Base-by-base conservation (phyloP, 2,888 invertebrate genomes). In the Craniophora ligustri region DNA sequence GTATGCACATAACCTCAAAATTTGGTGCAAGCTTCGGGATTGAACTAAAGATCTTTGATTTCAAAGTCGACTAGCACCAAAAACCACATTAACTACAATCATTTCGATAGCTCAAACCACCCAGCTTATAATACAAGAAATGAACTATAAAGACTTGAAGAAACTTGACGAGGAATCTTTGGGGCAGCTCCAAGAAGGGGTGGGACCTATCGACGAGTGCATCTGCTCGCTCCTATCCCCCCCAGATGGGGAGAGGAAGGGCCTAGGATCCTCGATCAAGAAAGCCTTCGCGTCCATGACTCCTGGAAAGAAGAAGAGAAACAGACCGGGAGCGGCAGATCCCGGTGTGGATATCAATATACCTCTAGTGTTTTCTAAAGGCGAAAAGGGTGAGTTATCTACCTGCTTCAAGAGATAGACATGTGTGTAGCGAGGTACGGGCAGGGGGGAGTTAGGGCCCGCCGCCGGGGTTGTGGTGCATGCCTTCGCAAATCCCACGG, bases 121-220 rank as follows among this genome's bases (percentile, higher is more conserved):
- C 4, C 15, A 7, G 3, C 5, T 5, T 0, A 15, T 15, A 38
- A 13, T 14, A 18, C 3, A n/a, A 5, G 45, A 16, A 46, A 82
- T 82, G 83, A 72, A 80, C 51, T 85, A 83, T 55, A 45, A 61
- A 1, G 50, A 80, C 58, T 42, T 83, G 0, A 85, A 81, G 48
- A 82, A 83, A 58, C 41, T 85, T 0, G 87, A 88, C 5, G 82
- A 85, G 5, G 78, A 81, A 0, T 81, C 86, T 0, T 54, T 81
- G 0, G 58, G 66, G 19, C 67, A 75, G 3, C 13, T 87, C n/a
- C 62, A 60, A 0, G 87, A 87, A 45, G 85, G 81, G 0, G 38
- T 65, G 0, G 87, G 87, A 0, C 87, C 87, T 0, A 78, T 50
- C 0, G 87, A 87, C 30, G 55, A 84, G 15, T 88, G 88, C 26